phyloP scores from a whole-genome alignment of 2,113 vertebrate species.

The Cariama cristata region DNA sequence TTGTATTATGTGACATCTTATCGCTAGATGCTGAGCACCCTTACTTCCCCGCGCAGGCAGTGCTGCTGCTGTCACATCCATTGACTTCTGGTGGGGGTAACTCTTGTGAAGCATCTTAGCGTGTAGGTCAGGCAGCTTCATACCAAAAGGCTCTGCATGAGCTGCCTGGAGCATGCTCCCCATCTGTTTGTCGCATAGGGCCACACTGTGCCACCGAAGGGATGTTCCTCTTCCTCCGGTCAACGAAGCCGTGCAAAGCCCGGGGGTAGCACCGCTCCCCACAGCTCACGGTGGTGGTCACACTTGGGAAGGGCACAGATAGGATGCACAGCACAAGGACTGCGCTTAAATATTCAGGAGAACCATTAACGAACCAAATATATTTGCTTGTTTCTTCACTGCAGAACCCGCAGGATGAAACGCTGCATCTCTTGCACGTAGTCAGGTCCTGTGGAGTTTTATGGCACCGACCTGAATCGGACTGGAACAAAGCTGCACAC shows the following conservation, averaged over 20 bases:
- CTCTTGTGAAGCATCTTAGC: background rate
- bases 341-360: background rate
- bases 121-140: background rate
- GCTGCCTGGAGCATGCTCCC: background rate
- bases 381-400: background rate
- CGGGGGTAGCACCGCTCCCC: background rate
- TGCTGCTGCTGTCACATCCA: background rate
- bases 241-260: background rate
- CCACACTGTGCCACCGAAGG: background rate
- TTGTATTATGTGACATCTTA: background rate
- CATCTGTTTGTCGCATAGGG: too few species aligned
- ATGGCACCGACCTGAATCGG: background rate
- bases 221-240: background rate
- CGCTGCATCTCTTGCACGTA: accelerated
- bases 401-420: background rate
- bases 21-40: background rate
- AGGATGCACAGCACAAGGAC: too few species aligned
- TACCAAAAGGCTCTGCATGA: background rate
- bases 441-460: background rate
- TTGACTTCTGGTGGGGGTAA: background rate
- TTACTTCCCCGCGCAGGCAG: background rate
- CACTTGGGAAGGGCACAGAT: background rate
- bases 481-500: background rate
- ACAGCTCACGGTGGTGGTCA: too few species aligned
- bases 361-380: background rate